Evolutionary conservation across 2,888 invertebrate species (phyloP).

Genomic region (Furcula furcula): DNA sequence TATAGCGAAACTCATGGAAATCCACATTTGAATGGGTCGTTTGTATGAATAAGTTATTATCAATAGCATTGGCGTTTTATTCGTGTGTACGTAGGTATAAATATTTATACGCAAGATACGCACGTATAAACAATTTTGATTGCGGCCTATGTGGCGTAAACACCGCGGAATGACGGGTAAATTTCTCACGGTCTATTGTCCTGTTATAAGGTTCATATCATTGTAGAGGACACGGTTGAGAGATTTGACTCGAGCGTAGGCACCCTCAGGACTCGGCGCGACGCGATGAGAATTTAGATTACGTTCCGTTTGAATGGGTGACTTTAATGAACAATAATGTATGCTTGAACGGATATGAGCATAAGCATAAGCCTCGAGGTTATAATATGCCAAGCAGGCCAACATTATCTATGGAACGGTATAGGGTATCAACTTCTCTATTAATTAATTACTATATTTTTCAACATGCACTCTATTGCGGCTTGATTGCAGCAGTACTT

Average conservation of each 20-base stretch:
- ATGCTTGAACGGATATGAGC: conserved; percentile 33
- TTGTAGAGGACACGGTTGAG: conserved; percentile 68
- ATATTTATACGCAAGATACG: conserved; percentile 12
- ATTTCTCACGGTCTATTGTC: conserved; percentile 67
- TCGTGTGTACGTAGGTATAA: conserved; percentile 6
- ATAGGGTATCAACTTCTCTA: conserved; percentile 17
- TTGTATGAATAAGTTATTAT: conserved; percentile 1
- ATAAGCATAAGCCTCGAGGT: conserved; percentile 6
- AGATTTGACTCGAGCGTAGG: conserved; percentile 51
- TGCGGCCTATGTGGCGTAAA: conserved; percentile 29
- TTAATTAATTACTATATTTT: conserved; percentile 19
- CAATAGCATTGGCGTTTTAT: conserved; percentile 8
- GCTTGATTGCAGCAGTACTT: too few species aligned
- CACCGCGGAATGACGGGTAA: conserved; percentile 47
- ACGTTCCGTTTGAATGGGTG: conserved; percentile 58
- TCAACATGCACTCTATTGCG: neutral
- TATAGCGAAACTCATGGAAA: conserved; percentile 5
- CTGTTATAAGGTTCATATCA: conserved; percentile 63
- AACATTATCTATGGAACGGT: conserved; percentile 11
- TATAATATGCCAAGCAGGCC: neutral
- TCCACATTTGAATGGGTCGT: conserved; percentile 3
- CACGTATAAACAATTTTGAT: conserved; percentile 19
- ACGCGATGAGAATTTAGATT: conserved; percentile 71
- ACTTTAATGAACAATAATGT: conserved; percentile 53
- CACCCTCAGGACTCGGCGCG: conserved; percentile 56